Conservation (phyloP, 2,113 vertebrate species). For the Sminthopsis crassicaudata region DNA sequence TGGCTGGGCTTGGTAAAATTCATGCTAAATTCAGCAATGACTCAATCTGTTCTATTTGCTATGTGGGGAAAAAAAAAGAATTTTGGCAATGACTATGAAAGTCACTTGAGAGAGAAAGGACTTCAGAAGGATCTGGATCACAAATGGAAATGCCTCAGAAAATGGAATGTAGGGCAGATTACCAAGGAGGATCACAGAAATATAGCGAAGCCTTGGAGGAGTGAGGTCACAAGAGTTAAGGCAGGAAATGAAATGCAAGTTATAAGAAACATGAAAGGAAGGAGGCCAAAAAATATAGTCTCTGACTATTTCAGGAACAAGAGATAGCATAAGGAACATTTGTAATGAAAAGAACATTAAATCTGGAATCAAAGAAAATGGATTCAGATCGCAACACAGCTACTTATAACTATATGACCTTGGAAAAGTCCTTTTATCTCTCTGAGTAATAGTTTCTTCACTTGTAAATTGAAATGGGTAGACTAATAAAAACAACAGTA, state of each 20-base stretch:
- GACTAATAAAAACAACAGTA: neutral
- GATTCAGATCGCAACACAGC: neutral
- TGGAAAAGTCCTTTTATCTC: neutral
- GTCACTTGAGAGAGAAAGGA: slow-evolving; percentile 67
- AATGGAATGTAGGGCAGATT: slow-evolving; percentile 75
- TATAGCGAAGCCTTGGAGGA: slow-evolving; percentile 70
- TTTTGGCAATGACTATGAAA: slow-evolving; percentile 60
- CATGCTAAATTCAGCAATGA: slow-evolving; percentile 23
- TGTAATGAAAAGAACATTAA: neutral
- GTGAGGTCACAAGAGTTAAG: slow-evolving; percentile 71
- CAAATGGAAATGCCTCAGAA: slow-evolving; percentile 68
- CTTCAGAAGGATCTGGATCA: slow-evolving; percentile 68
- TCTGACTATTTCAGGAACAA: slow-evolving; percentile 79
- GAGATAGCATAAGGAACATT: slow-evolving; percentile 43
- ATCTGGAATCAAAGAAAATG: neutral
- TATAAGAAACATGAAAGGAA: slow-evolving; percentile 72
- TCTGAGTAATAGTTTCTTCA: neutral
- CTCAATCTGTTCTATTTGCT: slow-evolving; percentile 67
- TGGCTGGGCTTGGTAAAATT: slow-evolving; percentile 46
- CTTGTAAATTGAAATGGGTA: neutral
- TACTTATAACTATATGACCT: neutral
- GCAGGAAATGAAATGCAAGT: slow-evolving; percentile 75
- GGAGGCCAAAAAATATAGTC: slow-evolving; percentile 60
- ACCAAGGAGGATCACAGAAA: slow-evolving; percentile 72
- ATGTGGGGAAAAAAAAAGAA: slow-evolving; percentile 36